Base-by-base conservation (phyloP, 2,888 invertebrate genomes). In the Limnephilus rhombicus region DNA sequence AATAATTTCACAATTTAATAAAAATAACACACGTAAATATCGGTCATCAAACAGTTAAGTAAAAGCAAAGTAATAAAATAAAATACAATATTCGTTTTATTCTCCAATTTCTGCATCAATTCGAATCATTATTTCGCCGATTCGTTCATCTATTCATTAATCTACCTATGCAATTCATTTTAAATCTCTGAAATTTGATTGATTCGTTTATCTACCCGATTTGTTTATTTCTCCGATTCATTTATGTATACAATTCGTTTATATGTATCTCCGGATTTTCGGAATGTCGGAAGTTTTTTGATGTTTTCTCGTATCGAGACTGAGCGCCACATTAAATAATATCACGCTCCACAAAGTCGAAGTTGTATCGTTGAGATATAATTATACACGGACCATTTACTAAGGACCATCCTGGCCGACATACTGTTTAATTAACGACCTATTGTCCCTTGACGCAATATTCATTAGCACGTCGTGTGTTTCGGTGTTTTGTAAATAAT, bases 341-440 rank as follows among this genome's bases (percentile, higher is more conserved):
- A 90, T 91, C 93, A 93, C 92, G 93, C 87, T 91, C 68, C 90
- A 85, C 82, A 91, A 90, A 88, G 34, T 92, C 82, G 89, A 92
- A 91, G 92, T 92, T 92, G 92, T 93, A 90, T 91, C 87, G 80
- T 90, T 68, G 82, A 83, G 89, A 87, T 87, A 92, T 92, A 93
- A 92, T 93, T 93, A 93, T 86, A 88, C 92, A 93, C 83, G 93
- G 92, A 86, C 92, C 93, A 93, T 93, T 93, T 93, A 93, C 88
- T 89, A 80, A 37, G 24, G 85, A 90, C 53, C 89, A 18, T 89
- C 91, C 90, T 37, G 68, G 41, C 88, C 53, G 86, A 88, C 91
- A 92, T 68, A 90, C 87, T 91, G 87, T 86, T 92, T 93, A 93
- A 93, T 93, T 93, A 93, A 93, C 91, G 90, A 88, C 91, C 93